phyloP scores from a whole-genome alignment of 2,888 invertebrate genomes.

The Cephus nigrinus region DNA sequence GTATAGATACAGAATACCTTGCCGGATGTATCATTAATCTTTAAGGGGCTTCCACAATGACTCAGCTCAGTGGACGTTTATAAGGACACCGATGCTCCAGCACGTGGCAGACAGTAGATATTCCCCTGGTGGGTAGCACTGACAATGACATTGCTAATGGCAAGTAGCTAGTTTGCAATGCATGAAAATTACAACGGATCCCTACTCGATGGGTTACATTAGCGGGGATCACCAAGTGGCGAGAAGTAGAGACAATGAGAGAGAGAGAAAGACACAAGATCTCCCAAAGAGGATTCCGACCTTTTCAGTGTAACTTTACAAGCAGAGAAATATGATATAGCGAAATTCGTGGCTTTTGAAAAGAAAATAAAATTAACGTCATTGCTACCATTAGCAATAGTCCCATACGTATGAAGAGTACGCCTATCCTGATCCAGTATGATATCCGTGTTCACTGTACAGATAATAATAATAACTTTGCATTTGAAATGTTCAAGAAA shows the following conservation, averaged over 20 bases:
- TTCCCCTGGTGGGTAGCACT: not conserved
- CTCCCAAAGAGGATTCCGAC: not conserved
- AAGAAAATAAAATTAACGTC: conserved; percentile 9
- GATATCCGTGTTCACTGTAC: not conserved
- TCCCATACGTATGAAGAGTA: conserved; percentile 2
- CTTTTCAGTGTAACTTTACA: not conserved
- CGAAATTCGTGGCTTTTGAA: not conserved
- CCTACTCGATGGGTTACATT: not conserved
- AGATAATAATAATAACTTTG: not conserved
- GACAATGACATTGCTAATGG: not conserved
- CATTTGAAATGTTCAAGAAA: conserved; percentile 12
- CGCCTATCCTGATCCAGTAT: not conserved
- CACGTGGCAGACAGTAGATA: not conserved
- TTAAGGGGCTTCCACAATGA: not conserved
- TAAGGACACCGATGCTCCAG: not conserved
- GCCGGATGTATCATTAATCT: not conserved
- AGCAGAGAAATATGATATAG: not conserved
- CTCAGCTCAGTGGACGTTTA: not conserved
- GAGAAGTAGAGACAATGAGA: not conserved
- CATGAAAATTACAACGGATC: not conserved
- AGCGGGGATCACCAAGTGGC: not conserved
- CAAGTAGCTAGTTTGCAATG: not conserved
- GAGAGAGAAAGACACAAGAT: not conserved
- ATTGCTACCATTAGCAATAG: conserved; percentile 5
- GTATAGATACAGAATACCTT: not conserved